phyloP scores from a whole-genome alignment of 2,113 vertebrate genomes.

The Nyctereutes procyonoides region DNA sequence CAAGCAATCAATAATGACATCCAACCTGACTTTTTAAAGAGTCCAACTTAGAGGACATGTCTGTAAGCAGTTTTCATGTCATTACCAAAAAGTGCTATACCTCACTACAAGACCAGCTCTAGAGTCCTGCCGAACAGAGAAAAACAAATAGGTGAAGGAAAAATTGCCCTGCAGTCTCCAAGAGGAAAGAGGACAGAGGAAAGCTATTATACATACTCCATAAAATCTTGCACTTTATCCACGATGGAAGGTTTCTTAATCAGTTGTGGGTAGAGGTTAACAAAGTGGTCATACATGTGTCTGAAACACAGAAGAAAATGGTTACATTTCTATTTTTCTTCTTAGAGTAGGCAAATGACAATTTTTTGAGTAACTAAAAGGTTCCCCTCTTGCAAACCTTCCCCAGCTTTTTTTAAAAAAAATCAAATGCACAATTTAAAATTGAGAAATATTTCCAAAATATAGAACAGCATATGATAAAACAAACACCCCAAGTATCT shows the following conservation, averaged over 20 bases:
- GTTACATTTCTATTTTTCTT: slow-evolving; percentile 59
- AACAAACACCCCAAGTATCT: neutral
- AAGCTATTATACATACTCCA: slow-evolving; percentile 87
- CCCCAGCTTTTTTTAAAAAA: neutral
- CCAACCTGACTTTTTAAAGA: neutral
- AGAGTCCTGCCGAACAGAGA: neutral
- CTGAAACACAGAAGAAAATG: slow-evolving; percentile 83
- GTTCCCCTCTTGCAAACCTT: neutral
- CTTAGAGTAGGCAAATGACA: neutral
- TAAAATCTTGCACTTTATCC: slow-evolving; percentile 88
- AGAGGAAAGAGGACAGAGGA: neutral
- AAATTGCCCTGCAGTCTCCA: neutral
- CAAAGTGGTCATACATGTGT: slow-evolving; percentile 92
- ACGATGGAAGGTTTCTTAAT: slow-evolving; percentile 85
- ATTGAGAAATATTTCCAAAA: neutral
- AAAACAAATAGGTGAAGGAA: neutral
- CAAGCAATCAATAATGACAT: neutral
- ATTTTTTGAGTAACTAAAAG: neutral
- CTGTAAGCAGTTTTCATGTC: neutral
- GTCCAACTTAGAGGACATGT: neutral
- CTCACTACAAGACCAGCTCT: neutral
- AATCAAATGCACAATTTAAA: slow-evolving; percentile 18
- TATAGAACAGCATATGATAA: neutral
- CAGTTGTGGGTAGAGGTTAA: slow-evolving; percentile 93
- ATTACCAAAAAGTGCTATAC: neutral